Evolutionary conservation across 2,888 invertebrate genomes (phyloP).

Genomic region (Ornithoptera alexandrae): DNA sequence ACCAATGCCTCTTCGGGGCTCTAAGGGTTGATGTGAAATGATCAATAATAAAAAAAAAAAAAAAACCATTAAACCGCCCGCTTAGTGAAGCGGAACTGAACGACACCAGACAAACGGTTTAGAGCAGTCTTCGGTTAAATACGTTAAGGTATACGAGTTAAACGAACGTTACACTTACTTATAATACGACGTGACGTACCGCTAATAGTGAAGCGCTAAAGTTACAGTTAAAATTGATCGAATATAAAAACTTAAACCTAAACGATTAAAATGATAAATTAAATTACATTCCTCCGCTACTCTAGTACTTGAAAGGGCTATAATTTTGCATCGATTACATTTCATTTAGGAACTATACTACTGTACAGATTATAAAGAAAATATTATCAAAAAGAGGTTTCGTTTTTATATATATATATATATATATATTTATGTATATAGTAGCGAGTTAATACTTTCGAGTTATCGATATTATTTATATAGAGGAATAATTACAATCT

Average conservation of each 20-base stretch:
- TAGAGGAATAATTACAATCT: slow-evolving; percentile 20
- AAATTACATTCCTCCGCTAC: slow-evolving; percentile 58
- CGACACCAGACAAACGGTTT: slow-evolving; percentile 52
- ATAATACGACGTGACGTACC: slow-evolving; percentile 51
- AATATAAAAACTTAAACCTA: slow-evolving; percentile 53
- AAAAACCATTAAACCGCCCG: slow-evolving; percentile 25
- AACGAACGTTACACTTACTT: slow-evolving; percentile 46
- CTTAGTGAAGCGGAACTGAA: slow-evolving; percentile 32
- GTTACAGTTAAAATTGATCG: slow-evolving; percentile 63
- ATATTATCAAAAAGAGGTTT: slow-evolving; percentile 50
- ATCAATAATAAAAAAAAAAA: slow-evolving; percentile 31
- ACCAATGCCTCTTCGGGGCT: slow-evolving; percentile 70
- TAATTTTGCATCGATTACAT: slow-evolving; percentile 74
- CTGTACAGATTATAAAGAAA: slow-evolving; percentile 70
- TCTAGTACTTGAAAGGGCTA: slow-evolving; percentile 68
- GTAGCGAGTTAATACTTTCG: slow-evolving; percentile 50
- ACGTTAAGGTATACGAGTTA: slow-evolving; percentile 53
- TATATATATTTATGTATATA: slow-evolving; percentile 27
- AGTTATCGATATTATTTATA: slow-evolving; percentile 31
- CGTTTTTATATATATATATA: slow-evolving; percentile 23
- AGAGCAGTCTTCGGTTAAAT: slow-evolving; percentile 74
- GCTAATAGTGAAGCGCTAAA: slow-evolving; percentile 59
- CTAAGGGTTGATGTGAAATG: slow-evolving; percentile 36
- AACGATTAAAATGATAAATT: slow-evolving; percentile 49
- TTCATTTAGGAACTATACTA: slow-evolving; percentile 74